Percentiles rank a stretch among this genome's conserved stretches.
These are phyloP conservation scores for Matsumyia berberina DNA, from an alignment of 2,888 invertebrate genomes.

Conservation along the genomic window DNA sequence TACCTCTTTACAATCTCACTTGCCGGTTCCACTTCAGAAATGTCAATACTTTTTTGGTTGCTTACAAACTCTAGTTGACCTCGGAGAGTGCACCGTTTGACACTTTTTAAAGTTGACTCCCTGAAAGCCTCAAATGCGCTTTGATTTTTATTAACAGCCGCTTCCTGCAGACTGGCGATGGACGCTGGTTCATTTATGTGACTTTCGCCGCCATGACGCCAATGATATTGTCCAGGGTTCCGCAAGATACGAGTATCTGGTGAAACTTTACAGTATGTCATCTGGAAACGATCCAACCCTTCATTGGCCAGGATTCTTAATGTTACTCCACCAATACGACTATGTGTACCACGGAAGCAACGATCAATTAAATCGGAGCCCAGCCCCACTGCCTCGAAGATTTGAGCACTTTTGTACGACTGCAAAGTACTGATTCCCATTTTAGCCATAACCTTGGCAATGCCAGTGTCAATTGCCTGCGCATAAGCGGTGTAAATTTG, in stretches of 20 bases:
- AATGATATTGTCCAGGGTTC: constrained; percentile 97
- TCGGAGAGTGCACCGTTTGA: constrained; percentile 93
- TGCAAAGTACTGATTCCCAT: constrained; percentile 99
- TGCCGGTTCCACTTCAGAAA: constrained; percentile 96
- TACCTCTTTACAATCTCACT: constrained; percentile 97
- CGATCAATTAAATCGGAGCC: constrained; percentile 96
- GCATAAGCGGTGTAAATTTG: constrained; percentile 94
- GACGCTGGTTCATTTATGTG: constrained; percentile 98
- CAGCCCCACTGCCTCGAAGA: constrained; percentile 99
- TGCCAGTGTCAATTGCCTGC: constrained; percentile 95
- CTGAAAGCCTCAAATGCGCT: constrained; percentile 94
- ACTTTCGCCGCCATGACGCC: constrained; percentile 98
- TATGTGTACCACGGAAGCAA: constrained; percentile 93
- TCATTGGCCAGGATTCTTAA: constrained; percentile 95
- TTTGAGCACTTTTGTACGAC: constrained; percentile 99
- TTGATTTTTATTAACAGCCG: constrained; percentile 91
- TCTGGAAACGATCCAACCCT: constrained; percentile 91
- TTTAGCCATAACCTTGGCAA: constrained; percentile 98
- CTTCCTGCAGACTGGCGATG: constrained; percentile 91
- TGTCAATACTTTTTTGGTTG: constrained; percentile 90
- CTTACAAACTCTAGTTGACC: constrained; percentile 96
- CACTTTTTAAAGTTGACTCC: constrained; percentile 94
- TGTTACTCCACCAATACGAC: constrained; percentile 93
- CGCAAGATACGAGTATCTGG: constrained; percentile 88
- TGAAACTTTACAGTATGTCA: constrained; percentile 87